Conservation (phyloP, 2,888 invertebrate species). For the Deroplatys truncata region DNA sequence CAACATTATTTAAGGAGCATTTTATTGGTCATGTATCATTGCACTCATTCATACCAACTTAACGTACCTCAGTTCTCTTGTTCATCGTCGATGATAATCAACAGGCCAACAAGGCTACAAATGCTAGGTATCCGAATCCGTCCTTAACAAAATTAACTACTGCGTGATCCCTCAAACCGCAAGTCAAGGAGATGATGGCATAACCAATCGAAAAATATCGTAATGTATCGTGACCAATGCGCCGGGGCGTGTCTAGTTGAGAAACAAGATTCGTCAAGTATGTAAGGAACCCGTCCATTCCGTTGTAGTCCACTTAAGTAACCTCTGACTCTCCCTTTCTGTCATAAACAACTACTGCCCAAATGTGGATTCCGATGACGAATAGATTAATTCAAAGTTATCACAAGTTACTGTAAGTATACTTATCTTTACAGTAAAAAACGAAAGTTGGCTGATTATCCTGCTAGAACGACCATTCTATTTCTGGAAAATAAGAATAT, state of each 20-base stretch:
- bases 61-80: too few relatives aligned
- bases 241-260: not conserved
- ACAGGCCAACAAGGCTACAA: too few relatives aligned
- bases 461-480: too few relatives aligned
- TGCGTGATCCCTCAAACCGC: not conserved
- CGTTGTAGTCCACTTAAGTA: not conserved
- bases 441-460: too few relatives aligned
- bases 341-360: not conserved
- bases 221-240: not conserved
- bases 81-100: too few relatives aligned
- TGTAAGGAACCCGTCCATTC: not conserved
- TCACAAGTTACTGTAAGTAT: too few relatives aligned
- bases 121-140: not conserved
- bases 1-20: too few relatives aligned
- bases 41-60: too few relatives aligned
- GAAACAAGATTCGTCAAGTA: not conserved
- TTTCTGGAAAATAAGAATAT: too few relatives aligned
- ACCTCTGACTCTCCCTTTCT: not conserved
- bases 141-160: not conserved
- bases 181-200: not conserved
- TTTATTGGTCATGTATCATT: too few relatives aligned
- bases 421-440: too few relatives aligned
- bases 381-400: too few relatives aligned
- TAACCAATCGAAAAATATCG: not conserved
- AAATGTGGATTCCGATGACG: not conserved